Conservation (phyloP, 2,113 vertebrate genomes). For the Cisticola juncidis region DNA sequence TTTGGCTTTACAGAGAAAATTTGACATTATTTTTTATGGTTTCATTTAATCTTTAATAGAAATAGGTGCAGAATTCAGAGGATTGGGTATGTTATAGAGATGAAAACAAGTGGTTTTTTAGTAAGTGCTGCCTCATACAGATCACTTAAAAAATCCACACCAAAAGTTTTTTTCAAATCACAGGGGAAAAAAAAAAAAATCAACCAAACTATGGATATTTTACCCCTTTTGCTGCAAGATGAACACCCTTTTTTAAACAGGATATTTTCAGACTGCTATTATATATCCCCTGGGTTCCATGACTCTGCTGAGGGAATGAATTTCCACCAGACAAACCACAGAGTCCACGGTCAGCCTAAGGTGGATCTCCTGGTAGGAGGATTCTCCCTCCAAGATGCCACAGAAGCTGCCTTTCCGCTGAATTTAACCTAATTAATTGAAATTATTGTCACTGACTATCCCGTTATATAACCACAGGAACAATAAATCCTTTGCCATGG, state of each 20-base stretch:
- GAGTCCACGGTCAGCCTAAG: rapidly evolving
- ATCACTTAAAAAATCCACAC: not conserved
- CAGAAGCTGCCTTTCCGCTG: not conserved
- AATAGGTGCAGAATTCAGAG: not conserved
- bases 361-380: not conserved
- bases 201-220: not conserved
- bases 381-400: not conserved
- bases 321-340: not conserved
- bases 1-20: not conserved
- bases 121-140: not conserved
- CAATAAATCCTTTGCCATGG: not conserved
- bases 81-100: not conserved
- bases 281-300: not conserved
- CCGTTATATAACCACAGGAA: not conserved
- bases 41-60: not conserved
- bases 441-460: not conserved
- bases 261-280: not conserved
- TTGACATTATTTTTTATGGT: not conserved
- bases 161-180: not conserved
- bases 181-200: not conserved
- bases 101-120: not conserved
- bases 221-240: not conserved
- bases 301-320: not conserved
- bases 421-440: not conserved
- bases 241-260: not conserved